A percentile compares a stretch with the other conserved stretches of the same genome.
Conservation (phyloP, 1,140 invertebrate genomes). For the Dufourea novaeangliae region DNA sequence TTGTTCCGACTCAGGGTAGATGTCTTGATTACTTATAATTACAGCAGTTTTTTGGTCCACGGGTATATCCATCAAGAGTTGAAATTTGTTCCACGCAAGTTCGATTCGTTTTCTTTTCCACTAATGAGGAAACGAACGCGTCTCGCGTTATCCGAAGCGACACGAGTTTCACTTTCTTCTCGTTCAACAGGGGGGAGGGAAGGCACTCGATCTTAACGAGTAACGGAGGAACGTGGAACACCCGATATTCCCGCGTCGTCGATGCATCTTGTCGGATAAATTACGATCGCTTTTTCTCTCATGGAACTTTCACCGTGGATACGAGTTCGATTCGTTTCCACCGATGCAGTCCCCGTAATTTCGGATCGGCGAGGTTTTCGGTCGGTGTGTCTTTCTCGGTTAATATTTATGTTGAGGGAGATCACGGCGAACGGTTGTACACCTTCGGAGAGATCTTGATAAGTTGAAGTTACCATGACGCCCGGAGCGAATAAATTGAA, state of each 20-base stretch:
- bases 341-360: not conserved
- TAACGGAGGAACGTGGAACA: conserved; percentile 13
- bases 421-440: no score
- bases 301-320: conserved; percentile 25
- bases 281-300: conserved; percentile 39
- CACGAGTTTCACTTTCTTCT: conserved; percentile 25
- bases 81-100: no score
- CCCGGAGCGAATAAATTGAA: not conserved
- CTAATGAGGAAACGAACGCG: not conserved
- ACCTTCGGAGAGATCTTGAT: not conserved
- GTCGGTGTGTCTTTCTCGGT: not conserved
- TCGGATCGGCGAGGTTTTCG: not conserved
- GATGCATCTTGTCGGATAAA: conserved; percentile 22
- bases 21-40: no score
- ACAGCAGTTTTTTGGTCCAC: no score
- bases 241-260: conserved; percentile 11
- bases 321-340: not conserved
- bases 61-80: no score
- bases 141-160: not conserved
- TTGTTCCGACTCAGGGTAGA: no score
- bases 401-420: not conserved
- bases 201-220: not conserved
- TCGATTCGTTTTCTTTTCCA: no score
- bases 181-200: not conserved
- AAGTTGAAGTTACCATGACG: not conserved